phyloP scores from a whole-genome alignment of 2,888 invertebrate species.

The Drosophila austrosaltans region DNA sequence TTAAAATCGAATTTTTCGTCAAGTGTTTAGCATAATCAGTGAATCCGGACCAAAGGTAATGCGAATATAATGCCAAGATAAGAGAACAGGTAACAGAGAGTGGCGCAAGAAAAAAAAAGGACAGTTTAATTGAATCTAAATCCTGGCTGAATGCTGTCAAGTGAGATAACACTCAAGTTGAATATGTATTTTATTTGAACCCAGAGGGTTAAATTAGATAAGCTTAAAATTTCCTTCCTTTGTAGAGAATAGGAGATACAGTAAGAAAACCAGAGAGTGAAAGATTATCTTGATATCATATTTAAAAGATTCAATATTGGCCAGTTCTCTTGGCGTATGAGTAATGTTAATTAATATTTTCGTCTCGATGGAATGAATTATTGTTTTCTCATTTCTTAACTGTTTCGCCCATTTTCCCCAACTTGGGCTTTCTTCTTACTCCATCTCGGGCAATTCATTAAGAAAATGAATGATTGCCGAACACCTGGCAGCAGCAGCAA shows the following conservation, averaged over 20 bases:
- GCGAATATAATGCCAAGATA: conserved; percentile 69
- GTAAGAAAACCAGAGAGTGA: neutral
- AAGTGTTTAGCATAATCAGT: conserved; percentile 50
- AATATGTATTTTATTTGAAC: conserved; percentile 66
- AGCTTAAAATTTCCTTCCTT: too few species aligned
- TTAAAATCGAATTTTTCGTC: conserved; percentile 66
- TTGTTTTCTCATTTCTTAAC: conserved; percentile 34
- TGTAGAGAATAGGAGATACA: neutral
- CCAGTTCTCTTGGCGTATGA: conserved; percentile 37
- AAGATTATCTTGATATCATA: conserved; percentile 17
- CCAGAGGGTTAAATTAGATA: neutral
- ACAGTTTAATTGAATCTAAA: conserved; percentile 76
- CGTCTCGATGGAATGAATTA: conserved; percentile 45
- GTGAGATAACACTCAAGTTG: conserved; percentile 31
- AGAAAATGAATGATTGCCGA: conserved; percentile 68
- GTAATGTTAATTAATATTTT: conserved; percentile 65
- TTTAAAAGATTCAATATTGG: conserved; percentile 11
- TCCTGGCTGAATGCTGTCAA: conserved; percentile 53
- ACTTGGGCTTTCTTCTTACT: neutral
- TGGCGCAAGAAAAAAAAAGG: neutral
- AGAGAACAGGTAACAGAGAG: neutral
- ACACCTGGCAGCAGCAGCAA: conserved; percentile 46
- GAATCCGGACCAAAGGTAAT: conserved; percentile 41
- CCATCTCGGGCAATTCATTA: conserved; percentile 66
- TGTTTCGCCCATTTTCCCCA: conserved; percentile 12